Conservation (phyloP, 2,797 vertebrate species). For the Fringilla coelebs region DNA sequence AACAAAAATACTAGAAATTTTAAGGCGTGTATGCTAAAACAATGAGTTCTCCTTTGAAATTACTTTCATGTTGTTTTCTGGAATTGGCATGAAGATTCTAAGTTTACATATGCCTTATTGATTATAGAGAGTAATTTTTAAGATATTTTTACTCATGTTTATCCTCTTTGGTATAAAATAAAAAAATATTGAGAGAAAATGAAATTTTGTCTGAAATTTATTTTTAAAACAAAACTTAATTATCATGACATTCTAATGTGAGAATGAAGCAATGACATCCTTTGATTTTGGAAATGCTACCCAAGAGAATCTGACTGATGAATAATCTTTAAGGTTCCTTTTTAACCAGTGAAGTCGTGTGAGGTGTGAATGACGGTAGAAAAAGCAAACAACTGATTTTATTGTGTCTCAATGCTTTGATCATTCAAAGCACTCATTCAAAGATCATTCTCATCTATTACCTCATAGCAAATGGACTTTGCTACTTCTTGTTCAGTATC, state of each 20-base stretch:
- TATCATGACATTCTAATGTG: not conserved
- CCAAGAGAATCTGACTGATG: not conserved
- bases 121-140: not conserved
- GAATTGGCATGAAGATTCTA: not conserved
- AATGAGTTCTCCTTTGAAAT: not conserved
- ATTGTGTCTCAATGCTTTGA: fast-evolving
- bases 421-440: no score
- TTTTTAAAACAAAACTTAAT: not conserved
- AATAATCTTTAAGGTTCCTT: not conserved
- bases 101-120: not conserved
- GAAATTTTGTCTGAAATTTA: not conserved
- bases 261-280: not conserved
- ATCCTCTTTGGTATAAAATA: not conserved
- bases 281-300: not conserved
- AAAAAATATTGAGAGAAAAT: no score
- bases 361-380: not conserved
- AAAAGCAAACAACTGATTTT: not conserved
- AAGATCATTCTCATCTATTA: not conserved
- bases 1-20: not conserved
- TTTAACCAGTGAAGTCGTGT: not conserved
- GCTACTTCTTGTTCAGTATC: not conserved
- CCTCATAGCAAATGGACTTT: not conserved
- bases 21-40: not conserved
- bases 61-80: not conserved
- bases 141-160: not conserved